Evolutionary conservation across 2,113 vertebrate genomes (phyloP).

Genomic region (Haemorhous mexicanus): DNA sequence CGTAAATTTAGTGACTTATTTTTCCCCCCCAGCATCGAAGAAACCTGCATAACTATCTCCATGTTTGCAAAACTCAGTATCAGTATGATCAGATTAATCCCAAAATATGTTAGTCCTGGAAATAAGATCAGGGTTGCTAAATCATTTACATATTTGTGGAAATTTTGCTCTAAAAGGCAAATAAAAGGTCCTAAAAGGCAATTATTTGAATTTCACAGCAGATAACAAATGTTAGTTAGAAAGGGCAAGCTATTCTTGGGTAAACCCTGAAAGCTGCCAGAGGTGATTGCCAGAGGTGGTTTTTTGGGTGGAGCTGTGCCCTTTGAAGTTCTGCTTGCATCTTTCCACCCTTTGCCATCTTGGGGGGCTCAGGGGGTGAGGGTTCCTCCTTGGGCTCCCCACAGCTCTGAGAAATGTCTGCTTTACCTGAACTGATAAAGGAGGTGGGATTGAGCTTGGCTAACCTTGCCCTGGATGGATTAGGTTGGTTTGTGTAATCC

Average conservation of each 20-base stretch:
- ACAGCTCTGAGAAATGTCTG: neutral
- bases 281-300: neutral
- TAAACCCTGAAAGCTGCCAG: neutral
- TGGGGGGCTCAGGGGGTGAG: rapidly evolving
- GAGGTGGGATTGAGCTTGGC: neutral
- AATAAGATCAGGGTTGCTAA: neutral
- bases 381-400: neutral
- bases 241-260: neutral
- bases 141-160: neutral
- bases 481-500: neutral
- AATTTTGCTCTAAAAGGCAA: neutral
- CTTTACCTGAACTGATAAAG: neutral
- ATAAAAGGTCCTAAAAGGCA: neutral
- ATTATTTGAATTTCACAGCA: neutral
- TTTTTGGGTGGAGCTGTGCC: neutral
- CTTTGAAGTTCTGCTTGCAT: neutral
- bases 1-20: neutral
- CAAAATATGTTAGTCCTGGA: neutral
- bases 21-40: neutral
- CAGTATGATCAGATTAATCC: neutral
- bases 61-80: neutral
- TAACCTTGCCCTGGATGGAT: neutral
- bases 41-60: neutral
- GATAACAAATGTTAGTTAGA: neutral
- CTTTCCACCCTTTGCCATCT: rapidly evolving